A percentile compares a stretch with the other conserved stretches of the same genome.
Conservation (phyloP, 2,113 vertebrate genomes). For the Cygnus buccinator region DNA sequence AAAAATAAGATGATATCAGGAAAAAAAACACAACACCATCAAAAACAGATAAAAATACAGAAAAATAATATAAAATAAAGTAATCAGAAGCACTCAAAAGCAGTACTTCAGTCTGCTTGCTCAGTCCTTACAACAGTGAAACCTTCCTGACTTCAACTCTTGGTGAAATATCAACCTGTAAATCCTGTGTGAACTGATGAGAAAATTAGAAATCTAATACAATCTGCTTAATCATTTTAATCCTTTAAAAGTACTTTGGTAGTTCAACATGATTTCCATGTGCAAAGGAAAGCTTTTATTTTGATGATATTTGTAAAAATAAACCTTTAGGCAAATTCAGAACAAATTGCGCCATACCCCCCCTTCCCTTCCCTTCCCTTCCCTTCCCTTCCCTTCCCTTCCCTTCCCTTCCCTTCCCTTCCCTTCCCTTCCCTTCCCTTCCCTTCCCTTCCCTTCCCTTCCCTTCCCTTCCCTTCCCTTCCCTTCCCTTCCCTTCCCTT, state of each 20-base stretch:
- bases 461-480: fast-evolving
- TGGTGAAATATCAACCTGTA: background rate
- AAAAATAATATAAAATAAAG: background rate
- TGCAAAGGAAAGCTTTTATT: background rate
- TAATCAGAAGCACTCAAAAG: background rate
- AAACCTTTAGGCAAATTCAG: background rate
- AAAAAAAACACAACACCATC: background rate
- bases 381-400: too few relatives aligned
- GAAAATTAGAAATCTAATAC: background rate
- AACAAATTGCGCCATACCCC: background rate
- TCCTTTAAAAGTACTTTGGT: background rate
- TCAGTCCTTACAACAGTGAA: background rate
- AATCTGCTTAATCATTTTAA: background rate
- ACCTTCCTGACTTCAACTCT: background rate
- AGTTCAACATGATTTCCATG: background rate
- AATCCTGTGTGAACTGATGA: background rate
- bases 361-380: too few relatives aligned
- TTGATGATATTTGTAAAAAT: background rate
- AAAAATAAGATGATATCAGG: background rate
- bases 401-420: too few relatives aligned
- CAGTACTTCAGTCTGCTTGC: background rate
- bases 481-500: fast-evolving
- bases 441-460: fast-evolving
- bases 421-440: fast-evolving
- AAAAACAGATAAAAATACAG: background rate